Conservation (phyloP, 2,113 vertebrate species). For the Rhinopithecus roxellana region DNA sequence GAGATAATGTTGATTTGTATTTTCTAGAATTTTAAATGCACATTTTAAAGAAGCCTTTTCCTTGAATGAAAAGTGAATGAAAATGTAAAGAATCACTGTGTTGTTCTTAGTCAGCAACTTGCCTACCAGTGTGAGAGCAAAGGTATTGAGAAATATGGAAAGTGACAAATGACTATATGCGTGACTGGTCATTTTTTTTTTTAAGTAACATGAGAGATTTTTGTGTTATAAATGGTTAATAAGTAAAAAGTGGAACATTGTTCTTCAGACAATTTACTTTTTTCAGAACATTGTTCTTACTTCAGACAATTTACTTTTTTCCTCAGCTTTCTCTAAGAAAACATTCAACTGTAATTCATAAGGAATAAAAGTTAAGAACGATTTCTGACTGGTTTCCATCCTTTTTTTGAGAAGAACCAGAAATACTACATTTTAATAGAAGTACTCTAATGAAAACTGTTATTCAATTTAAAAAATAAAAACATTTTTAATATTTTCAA, state of each 20-base stretch:
- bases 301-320: background rate
- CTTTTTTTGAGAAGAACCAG: background rate
- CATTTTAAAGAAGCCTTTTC: slow-evolving; percentile 73
- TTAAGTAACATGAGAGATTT: slow-evolving; percentile 52
- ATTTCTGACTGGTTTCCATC: slow-evolving; percentile 8
- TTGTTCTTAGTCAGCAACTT: slow-evolving; percentile 65
- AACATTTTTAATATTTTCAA: background rate
- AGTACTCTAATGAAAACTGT: background rate
- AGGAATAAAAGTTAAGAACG: background rate
- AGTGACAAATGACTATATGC: slow-evolving; percentile 69
- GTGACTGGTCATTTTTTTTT: slow-evolving; percentile 72
- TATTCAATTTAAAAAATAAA: slow-evolving; percentile 36
- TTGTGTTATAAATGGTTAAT: slow-evolving; percentile 68
- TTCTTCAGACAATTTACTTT: background rate
- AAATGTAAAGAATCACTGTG: slow-evolving; percentile 56
- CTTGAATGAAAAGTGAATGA: slow-evolving; percentile 70
- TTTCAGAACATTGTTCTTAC: slow-evolving; percentile 18
- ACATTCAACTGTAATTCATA: background rate
- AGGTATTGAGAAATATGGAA: slow-evolving; percentile 72
- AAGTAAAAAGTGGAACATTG: slow-evolving; percentile 58
- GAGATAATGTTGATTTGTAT: slow-evolving; percentile 74
- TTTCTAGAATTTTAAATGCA: slow-evolving; percentile 70
- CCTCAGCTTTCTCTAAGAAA: slow-evolving; percentile 47
- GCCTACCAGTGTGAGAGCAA: slow-evolving; percentile 55
- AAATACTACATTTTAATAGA: slow-evolving; percentile 33